These are phyloP conservation scores for Sakesphorus luctuosus DNA, from an alignment of 2,113 vertebrate genomes.

Conservation along the genomic window DNA sequence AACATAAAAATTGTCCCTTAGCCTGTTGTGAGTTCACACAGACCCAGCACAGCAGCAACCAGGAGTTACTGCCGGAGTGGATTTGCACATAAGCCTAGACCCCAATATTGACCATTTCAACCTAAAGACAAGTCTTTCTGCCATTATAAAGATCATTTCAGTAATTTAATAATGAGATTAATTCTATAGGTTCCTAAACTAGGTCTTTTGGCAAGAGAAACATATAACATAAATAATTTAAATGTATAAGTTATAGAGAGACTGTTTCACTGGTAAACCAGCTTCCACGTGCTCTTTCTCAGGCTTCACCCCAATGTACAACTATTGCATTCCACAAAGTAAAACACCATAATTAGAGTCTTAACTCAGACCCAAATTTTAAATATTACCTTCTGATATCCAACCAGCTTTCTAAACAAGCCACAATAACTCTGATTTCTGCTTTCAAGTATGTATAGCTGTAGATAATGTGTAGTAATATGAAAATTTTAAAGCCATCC, in stretches of 20 bases:
- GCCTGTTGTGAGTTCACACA: not conserved
- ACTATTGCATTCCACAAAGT: not conserved
- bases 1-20: not conserved
- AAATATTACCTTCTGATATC: not conserved
- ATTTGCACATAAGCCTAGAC: not conserved
- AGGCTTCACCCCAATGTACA: not conserved
- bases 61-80: not conserved
- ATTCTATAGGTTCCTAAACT: not conserved
- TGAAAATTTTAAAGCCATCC: not conserved
- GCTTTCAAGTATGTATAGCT: not conserved
- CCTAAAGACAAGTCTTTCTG: not conserved
- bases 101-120: not conserved
- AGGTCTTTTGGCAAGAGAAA: not conserved
- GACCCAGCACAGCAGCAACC: rapidly evolving
- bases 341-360: not conserved
- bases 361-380: not conserved
- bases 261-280: not conserved
- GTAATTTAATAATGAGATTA: not conserved
- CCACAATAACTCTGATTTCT: not conserved
- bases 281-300: not conserved
- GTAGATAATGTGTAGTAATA: not conserved
- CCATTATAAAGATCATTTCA: not conserved
- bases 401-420: not conserved
- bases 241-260: not conserved
- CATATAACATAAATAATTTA: not conserved